Conservation (phyloP, 2,113 vertebrate genomes). For the Erythrocercus mccallii region DNA sequence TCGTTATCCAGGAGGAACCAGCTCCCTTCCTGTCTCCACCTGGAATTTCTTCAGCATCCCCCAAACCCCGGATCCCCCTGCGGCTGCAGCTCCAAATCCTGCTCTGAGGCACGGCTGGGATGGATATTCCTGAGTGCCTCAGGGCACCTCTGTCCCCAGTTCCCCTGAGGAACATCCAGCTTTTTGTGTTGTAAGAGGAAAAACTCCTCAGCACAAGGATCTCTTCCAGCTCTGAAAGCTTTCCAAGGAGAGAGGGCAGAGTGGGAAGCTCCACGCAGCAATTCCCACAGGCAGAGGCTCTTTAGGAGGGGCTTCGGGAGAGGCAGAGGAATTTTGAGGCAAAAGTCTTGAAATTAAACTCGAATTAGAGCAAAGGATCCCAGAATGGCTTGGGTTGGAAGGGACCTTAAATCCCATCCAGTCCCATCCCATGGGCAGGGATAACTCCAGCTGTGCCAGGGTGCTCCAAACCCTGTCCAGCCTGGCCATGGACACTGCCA, state of each 20-base stretch:
- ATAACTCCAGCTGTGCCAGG: not conserved
- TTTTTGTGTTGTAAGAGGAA: not conserved
- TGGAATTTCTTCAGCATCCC: not conserved
- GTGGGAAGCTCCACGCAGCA: not conserved
- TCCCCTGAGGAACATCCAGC: not conserved
- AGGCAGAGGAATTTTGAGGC: not conserved
- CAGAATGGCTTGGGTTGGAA: not conserved
- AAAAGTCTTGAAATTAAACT: not conserved
- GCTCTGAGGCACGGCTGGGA: not conserved
- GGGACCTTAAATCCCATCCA: not conserved
- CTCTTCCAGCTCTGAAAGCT: not conserved
- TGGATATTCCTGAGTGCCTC: not conserved
- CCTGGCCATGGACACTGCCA: not conserved
- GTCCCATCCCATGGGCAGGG: not conserved
- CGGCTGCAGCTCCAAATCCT: not conserved
- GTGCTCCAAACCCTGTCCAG: not conserved
- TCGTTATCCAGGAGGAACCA: not conserved
- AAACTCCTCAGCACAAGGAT: not conserved
- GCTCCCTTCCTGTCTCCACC: not conserved
- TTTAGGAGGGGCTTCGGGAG: too few species aligned
- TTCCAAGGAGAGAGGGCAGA: not conserved
- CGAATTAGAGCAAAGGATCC: not conserved
- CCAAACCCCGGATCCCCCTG: not conserved
- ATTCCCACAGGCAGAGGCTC: not conserved
- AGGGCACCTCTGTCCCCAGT: not conserved